Base-by-base conservation (phyloP, 2,888 invertebrate genomes). In the Caradrina kadenii region DNA sequence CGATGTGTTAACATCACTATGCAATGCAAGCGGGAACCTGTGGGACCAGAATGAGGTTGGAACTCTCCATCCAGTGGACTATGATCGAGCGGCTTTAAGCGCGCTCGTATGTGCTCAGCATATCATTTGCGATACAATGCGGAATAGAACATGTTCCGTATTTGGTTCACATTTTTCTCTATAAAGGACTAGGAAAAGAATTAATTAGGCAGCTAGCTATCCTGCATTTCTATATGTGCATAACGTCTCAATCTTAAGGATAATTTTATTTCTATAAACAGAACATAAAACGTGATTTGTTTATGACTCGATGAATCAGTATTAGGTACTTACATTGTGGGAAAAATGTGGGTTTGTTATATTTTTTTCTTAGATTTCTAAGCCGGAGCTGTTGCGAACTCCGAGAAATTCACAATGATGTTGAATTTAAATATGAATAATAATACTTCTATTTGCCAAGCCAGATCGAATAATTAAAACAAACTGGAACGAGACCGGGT, bases 131-230 rank as follows among this genome's bases (percentile, higher is more conserved):
- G 73, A 77, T 70, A 79, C 86, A 87, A 90, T 89, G 90, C 89
- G 91, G 91, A 91, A 92, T 86, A 77, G 68, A 82, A 69, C 77
- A 79, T 80, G 84, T 86, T 86, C 87, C 88, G 87, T 79, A 87
- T 90, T 85, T 79, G 84, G 76, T 78, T 65, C 54, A 78, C 69
- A 76, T 84, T 87, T 85, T 73, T 86, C 81, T 80, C 80, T 81
- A 74, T 85, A 84, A 63, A 83, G 79, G 73, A 81, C 82, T 83
- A 86, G 85, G 81, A 79, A 87, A 84, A 81, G 42, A 80, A 79
- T 79, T 73, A 69, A 82, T 79, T 67, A 82, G 59, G 64, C 76
- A 69, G 71, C 72, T 64, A 73, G 66, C 59, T 76, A 70, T 70
- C 54, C 61, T 71, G 53, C 70, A 69, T 69, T 69, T 69, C 66